phyloP scores from a whole-genome alignment of 2,113 vertebrate genomes.

The Ursus arctos region DNA sequence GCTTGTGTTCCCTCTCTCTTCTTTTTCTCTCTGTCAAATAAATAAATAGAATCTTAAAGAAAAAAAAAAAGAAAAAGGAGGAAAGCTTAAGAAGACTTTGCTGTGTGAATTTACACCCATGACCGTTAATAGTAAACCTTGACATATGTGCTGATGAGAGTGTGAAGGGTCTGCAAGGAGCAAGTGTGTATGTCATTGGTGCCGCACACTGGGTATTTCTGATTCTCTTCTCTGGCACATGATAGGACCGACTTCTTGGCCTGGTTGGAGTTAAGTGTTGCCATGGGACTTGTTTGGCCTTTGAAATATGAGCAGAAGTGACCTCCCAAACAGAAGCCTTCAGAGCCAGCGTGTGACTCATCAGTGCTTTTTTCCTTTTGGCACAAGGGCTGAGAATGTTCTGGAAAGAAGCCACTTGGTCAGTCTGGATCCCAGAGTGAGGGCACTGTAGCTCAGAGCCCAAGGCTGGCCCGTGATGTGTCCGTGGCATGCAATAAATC shows the following conservation, averaged over 20 bases:
- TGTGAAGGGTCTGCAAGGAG: neutral
- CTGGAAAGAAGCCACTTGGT: neutral
- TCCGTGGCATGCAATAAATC: neutral
- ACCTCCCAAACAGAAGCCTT: neutral
- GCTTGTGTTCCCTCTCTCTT: too few species aligned
- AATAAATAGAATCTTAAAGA: too few species aligned
- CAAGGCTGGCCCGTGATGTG: neutral
- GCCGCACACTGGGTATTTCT: neutral
- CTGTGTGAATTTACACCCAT: neutral
- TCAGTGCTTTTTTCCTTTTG: neutral
- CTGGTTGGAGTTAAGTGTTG: neutral
- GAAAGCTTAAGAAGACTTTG: neutral
- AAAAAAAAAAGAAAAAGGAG: neutral
- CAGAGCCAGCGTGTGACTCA: neutral
- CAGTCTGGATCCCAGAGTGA: neutral
- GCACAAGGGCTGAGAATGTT: neutral
- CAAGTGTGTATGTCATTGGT: neutral
- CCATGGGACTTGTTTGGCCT: neutral
- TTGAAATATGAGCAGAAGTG: neutral
- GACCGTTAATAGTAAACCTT: neutral
- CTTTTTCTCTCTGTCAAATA: too few species aligned
- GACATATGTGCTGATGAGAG: neutral
- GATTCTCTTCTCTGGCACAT: neutral
- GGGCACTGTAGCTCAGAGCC: neutral
- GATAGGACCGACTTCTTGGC: neutral